These are phyloP conservation scores for Eclectus roratus DNA, from an alignment of 2,113 vertebrate genomes.

Conservation along the genomic window DNA sequence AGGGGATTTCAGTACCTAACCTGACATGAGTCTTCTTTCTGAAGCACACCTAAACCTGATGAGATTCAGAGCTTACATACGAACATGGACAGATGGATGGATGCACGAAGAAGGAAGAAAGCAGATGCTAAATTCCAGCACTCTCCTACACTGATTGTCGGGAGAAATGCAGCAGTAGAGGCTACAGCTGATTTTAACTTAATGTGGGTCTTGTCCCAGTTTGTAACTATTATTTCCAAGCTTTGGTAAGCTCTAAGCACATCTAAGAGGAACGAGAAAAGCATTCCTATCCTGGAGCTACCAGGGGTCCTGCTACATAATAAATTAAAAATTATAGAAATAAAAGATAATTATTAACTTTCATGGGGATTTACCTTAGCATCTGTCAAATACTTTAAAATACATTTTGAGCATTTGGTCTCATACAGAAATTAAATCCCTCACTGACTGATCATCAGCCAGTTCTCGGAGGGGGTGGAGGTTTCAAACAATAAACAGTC, in stretches of 20 bases:
- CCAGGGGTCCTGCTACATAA: neutral
- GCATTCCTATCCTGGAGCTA: neutral
- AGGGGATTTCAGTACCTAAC: neutral
- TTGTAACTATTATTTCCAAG: neutral
- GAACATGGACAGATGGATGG: neutral
- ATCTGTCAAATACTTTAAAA: neutral
- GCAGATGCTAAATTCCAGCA: neutral
- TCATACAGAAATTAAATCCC: neutral
- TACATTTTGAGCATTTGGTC: neutral
- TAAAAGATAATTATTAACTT: neutral
- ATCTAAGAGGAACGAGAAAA: neutral
- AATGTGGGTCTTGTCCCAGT: neutral
- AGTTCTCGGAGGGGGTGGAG: neutral
- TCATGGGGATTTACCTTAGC: neutral
- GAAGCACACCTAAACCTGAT: neutral
- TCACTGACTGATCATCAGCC: neutral
- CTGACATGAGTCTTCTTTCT: neutral
- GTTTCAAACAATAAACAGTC: neutral
- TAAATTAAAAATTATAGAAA: neutral
- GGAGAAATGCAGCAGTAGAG: neutral
- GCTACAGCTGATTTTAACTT: neutral
- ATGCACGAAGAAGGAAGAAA: neutral
- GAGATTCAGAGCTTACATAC: neutral
- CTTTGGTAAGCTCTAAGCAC: neutral
- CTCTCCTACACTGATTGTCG: neutral